Evolutionary conservation across 2,888 invertebrate genomes (phyloP), one percentile per base, ranked within the genome.

Genomic region (Bedellia somnulentella): DNA sequence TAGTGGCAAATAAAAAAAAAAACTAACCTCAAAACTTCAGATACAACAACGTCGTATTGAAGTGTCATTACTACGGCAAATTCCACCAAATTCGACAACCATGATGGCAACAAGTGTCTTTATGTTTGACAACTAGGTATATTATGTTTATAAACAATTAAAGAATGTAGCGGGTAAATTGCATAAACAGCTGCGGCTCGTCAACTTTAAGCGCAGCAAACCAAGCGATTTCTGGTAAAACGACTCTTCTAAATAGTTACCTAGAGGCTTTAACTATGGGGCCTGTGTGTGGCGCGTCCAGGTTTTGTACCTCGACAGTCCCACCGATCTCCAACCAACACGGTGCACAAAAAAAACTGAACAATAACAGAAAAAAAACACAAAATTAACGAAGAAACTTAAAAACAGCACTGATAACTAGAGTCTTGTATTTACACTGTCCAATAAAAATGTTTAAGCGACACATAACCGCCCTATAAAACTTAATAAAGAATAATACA

Each of bases 271-370:
- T 64, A 60, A 57, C 62, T 60, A 51, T 51, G 53, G 56, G 57
- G 55, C 58, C 57, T 54, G 59, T 52, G 52, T 48, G 52, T 52
- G 51, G 56, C 55, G 61, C 59, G 67, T 60, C 64, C 71, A 68
- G 67, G 58, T 61, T 56, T 52, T 57, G 47, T 54, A 57, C 63
- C 63, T 62, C 59, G 57, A 45, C 54, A 59, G 63, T 57, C 58
- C 59, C 62, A 55, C 48, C 67, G 64, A 59, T 60, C 66, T 68
- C 59, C 58, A 59, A 50, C 59, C 67, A 68, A 58, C 68, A 62
- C 71, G 70, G 66, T 71, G 68, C 75, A 75, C 75, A 66, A 71
- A 71, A 70, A 71, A 70, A 73, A 71, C 67, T 70, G 49, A 73
- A 75, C 70, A 75, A 75, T 64, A 71, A 75, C 67, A 68, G 30